Percentiles rank a stretch among this genome's conserved stretches.
Conservation (phyloP, 2,888 invertebrate species). For the Chaetogeoica ovagalla region DNA sequence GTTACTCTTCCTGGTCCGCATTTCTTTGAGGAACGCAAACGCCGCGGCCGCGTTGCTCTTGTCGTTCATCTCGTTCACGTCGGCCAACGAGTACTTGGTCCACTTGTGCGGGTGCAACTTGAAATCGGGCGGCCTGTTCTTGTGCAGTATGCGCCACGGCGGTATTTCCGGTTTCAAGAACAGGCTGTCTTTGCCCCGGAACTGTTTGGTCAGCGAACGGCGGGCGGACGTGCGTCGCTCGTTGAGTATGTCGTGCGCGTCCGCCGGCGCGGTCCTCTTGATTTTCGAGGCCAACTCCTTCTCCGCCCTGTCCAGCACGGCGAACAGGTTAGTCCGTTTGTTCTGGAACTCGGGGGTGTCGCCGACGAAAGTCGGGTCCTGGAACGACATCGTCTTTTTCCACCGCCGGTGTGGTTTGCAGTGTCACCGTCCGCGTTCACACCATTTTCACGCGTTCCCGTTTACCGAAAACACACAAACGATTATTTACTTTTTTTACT, state of each 20-base stretch:
- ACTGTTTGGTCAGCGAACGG: constrained; percentile 30
- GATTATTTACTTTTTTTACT: too few species aligned
- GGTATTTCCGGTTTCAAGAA: constrained; percentile 49
- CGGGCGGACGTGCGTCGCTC: neutral
- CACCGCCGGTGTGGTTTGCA: too few species aligned
- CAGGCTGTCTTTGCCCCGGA: constrained; percentile 40
- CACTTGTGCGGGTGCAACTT: constrained; percentile 51
- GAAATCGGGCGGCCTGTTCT: constrained; percentile 33
- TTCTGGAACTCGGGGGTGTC: constrained; percentile 18
- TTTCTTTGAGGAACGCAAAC: constrained; percentile 53
- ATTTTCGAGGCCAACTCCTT: constrained; percentile 46
- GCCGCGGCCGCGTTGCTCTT: constrained; percentile 53
- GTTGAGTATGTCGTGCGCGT: constrained; percentile 27
- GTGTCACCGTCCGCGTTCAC: too few species aligned
- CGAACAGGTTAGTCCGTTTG: constrained; percentile 44
- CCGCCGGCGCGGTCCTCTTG: neutral
- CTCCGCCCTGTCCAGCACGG: constrained; percentile 39
- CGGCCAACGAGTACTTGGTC: constrained; percentile 54
- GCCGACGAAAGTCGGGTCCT: constrained; percentile 18
- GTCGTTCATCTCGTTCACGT: constrained; percentile 54
- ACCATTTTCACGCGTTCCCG: too few species aligned
- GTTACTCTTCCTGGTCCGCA: constrained; percentile 47
- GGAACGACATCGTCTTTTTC: constrained; percentile 23
- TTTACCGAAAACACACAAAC: too few species aligned
- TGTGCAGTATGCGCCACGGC: constrained; percentile 37